Percentiles rank a stretch among this genome's conserved stretches.
Evolutionary conservation across 2,113 vertebrate species (phyloP).

Genomic region (Chloropsis cyanopogon): DNA sequence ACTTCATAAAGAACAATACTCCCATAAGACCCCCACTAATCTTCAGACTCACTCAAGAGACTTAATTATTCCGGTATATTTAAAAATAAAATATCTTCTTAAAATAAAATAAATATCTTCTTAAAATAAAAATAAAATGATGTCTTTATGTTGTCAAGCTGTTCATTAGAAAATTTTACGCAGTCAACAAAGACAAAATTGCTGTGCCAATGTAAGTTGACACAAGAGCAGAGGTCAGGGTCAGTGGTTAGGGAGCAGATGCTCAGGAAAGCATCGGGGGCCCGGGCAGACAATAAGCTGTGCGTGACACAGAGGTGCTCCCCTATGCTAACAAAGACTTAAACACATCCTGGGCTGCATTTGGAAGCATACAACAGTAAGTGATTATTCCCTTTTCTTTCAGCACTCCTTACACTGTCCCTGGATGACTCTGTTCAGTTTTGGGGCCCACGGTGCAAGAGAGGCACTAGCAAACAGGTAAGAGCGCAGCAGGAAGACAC

Average conservation of each 20-base stretch:
- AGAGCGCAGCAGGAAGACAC: not conserved
- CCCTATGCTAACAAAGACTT: not conserved
- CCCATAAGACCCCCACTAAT: not conserved
- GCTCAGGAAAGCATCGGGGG: not conserved
- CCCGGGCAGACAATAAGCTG: too few species aligned
- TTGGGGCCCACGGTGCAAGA: not conserved
- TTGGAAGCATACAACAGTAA: not conserved
- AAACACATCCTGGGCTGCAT: not conserved
- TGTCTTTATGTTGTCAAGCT: not conserved
- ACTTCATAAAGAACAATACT: not conserved
- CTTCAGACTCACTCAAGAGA: not conserved
- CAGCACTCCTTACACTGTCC: not conserved
- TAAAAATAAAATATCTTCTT: not conserved
- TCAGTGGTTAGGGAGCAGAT: not conserved
- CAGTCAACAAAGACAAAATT: not conserved
- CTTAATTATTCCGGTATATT: not conserved
- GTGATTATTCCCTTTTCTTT: not conserved
- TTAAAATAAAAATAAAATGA: not conserved
- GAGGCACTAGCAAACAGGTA: not conserved
- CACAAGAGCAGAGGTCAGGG: not conserved
- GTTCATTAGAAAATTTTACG: not conserved
- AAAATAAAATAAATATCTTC: too few species aligned
- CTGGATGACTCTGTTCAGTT: not conserved
- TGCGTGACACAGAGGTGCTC: not conserved
- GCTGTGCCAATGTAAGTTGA: accelerated